Percentiles rank a stretch among this genome's conserved stretches.
Evolutionary conservation across 2,888 invertebrate genomes (phyloP).

Genomic region (Stratiomys singularior): DNA sequence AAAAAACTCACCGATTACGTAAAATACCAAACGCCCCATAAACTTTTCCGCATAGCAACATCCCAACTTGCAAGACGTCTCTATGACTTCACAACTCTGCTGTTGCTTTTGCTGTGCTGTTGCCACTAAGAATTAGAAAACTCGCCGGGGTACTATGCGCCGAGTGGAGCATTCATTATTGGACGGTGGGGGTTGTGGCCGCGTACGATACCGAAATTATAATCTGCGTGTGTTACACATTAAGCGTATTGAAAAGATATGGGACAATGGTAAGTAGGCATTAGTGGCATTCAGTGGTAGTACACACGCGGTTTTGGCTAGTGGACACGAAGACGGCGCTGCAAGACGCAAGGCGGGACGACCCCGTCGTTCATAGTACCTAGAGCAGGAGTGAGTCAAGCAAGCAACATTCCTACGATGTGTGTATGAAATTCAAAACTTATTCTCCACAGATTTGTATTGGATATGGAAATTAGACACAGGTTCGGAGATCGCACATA

Average conservation of each 20-base stretch:
- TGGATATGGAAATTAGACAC: constrained; percentile 16
- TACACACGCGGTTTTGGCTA: too few relatives aligned
- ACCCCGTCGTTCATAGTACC: not conserved
- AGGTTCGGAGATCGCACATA: not conserved
- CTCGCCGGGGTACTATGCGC: not conserved
- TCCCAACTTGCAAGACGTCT: constrained; percentile 5
- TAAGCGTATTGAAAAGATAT: constrained; percentile 4
- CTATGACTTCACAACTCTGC: not conserved
- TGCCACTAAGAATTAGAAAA: not conserved
- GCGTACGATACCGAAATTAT: not conserved
- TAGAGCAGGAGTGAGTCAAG: constrained; percentile 9
- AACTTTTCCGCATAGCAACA: constrained; percentile 42
- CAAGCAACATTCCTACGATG: constrained; percentile 1
- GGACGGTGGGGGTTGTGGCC: not conserved
- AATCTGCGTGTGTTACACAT: constrained; percentile 31
- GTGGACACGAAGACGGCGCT: not conserved
- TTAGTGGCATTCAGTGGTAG: not conserved
- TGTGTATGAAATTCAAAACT: constrained; percentile 3
- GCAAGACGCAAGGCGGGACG: not conserved
- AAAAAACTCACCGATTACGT: constrained; percentile 27
- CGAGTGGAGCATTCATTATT: not conserved
- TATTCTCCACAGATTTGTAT: not conserved
- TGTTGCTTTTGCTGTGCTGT: not conserved
- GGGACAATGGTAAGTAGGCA: constrained; percentile 6
- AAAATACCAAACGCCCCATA: constrained; percentile 26